These are phyloP conservation scores for Riptortus pedestris DNA, from an alignment of 1,140 invertebrate genomes.

Conservation along the genomic window DNA sequence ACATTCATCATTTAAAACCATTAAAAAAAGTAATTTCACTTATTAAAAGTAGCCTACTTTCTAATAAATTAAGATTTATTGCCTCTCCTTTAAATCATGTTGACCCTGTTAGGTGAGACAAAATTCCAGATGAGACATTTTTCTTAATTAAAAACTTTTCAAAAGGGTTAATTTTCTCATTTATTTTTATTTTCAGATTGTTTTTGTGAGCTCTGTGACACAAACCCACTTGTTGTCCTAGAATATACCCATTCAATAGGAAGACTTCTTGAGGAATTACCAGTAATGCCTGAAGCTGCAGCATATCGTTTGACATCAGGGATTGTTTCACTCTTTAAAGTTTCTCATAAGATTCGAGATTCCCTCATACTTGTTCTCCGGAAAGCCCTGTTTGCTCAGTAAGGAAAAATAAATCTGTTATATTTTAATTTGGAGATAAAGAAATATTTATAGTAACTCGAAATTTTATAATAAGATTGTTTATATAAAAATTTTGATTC, in stretches of 20 bases:
- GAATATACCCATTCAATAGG: constrained; percentile 41
- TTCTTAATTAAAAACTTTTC: background rate
- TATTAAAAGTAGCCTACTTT: too few relatives aligned
- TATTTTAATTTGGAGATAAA: background rate
- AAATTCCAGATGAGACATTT: too few relatives aligned
- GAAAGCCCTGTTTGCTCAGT: constrained; percentile 45
- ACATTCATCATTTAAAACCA: too few relatives aligned
- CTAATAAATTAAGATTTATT: too few relatives aligned
- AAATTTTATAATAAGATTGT: too few relatives aligned
- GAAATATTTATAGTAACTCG: background rate
- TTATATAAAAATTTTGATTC: too few relatives aligned
- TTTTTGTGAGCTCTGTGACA: constrained; percentile 40
- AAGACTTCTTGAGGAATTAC: constrained; percentile 41
- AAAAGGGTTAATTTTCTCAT: background rate
- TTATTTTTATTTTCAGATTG: constrained; percentile 40
- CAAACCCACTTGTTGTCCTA: constrained; percentile 39
- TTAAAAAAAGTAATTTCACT: too few relatives aligned
- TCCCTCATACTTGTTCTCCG: constrained; percentile 44
- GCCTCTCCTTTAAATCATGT: too few relatives aligned
- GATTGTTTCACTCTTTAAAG: constrained; percentile 41
- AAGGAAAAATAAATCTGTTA: constrained; percentile 25
- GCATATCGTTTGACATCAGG: constrained; percentile 41
- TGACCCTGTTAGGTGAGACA: too few relatives aligned
- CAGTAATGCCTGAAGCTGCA: constrained; percentile 37
- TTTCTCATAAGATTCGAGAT: constrained; percentile 41